A percentile compares a stretch with the other conserved stretches of the same genome.
Conservation (phyloP, 2,113 vertebrate genomes). For the Chlamydotis undulata region DNA sequence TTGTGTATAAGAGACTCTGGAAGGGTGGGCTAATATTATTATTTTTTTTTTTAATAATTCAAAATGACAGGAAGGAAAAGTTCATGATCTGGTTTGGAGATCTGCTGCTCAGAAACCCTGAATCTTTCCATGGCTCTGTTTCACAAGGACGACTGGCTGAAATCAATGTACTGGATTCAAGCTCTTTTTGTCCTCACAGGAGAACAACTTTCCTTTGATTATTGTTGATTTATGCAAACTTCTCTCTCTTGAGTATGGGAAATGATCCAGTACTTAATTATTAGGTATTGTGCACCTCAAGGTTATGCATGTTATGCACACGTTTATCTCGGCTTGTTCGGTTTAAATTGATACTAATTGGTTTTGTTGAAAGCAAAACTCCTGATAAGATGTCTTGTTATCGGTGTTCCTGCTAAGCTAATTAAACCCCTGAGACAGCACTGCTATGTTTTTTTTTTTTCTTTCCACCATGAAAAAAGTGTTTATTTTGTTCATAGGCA, state of each 20-base stretch:
- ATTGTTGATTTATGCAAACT: conserved; percentile 4
- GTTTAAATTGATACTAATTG: conserved; percentile 42
- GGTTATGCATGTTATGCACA: conserved; percentile 2
- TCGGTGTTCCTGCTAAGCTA: background rate
- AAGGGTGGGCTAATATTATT: background rate
- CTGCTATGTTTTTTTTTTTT: background rate
- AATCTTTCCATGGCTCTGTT: background rate
- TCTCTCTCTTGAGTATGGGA: conserved; percentile 3
- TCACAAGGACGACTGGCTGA: conserved; percentile 2
- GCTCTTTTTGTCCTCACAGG: background rate
- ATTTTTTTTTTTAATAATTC: background rate
- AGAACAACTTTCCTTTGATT: conserved; percentile 18
- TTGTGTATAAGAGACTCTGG: background rate
- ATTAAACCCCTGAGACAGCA: conserved; percentile 16
- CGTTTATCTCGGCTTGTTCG: conserved; percentile 20
- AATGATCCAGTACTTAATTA: conserved; percentile 39
- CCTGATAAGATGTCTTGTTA: conserved; percentile 45
- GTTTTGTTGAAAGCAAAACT: conserved; percentile 35
- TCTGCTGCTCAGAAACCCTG: background rate
- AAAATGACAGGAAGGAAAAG: background rate
- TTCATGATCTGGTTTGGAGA: background rate
- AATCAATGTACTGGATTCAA: background rate
- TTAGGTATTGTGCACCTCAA: conserved; percentile 23
- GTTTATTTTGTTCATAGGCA: background rate
- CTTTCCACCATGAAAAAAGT: background rate